A percentile compares a stretch with the other conserved stretches of the same genome.
These are phyloP conservation scores for Bergia puertoricense DNA, from an alignment of 92 coral and sea anemone genomes.

Conservation along the genomic window DNA sequence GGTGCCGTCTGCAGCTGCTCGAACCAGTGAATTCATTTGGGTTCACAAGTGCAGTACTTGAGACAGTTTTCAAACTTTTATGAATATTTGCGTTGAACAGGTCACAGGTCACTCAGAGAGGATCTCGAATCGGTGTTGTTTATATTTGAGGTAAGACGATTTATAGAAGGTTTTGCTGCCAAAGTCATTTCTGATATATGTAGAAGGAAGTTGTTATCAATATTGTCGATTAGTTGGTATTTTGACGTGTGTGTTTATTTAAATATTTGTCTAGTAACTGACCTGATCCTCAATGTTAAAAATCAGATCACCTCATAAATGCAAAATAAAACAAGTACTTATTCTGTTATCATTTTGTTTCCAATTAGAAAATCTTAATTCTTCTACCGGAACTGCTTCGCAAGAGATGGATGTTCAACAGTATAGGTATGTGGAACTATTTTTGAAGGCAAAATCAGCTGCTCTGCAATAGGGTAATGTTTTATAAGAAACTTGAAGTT, in stretches of 20 bases:
- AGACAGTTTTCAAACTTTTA: not conserved
- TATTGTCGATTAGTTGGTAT: slow-evolving; percentile 4
- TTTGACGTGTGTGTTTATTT: slow-evolving; percentile 18
- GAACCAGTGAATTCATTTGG: not conserved
- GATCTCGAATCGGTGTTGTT: slow-evolving; percentile 89
- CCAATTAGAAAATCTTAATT: slow-evolving; percentile 77
- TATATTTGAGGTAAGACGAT: slow-evolving; percentile 81
- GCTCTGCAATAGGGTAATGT: too few species aligned
- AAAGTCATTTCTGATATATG: not conserved
- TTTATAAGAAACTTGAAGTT: not conserved
- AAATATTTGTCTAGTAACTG: slow-evolving; percentile 35
- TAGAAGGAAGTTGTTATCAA: slow-evolving; percentile 5
- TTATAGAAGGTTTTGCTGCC: not conserved
- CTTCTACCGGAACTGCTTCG: slow-evolving; percentile 91
- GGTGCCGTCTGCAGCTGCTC: not conserved
- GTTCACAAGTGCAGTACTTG: slow-evolving; percentile 15
- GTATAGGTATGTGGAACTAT: slow-evolving; percentile 73
- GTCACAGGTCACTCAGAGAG: slow-evolving; percentile 90
- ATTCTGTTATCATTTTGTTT: slow-evolving; percentile 31
- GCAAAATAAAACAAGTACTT: slow-evolving; percentile 8
- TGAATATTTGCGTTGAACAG: slow-evolving; percentile 47
- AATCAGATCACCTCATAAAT: not conserved
- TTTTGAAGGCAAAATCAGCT: not conserved
- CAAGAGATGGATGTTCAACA: slow-evolving; percentile 95
- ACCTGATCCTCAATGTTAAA: not conserved